phyloP scores from a whole-genome alignment of 2,797 vertebrate genomes.

The Catharus ustulatus region DNA sequence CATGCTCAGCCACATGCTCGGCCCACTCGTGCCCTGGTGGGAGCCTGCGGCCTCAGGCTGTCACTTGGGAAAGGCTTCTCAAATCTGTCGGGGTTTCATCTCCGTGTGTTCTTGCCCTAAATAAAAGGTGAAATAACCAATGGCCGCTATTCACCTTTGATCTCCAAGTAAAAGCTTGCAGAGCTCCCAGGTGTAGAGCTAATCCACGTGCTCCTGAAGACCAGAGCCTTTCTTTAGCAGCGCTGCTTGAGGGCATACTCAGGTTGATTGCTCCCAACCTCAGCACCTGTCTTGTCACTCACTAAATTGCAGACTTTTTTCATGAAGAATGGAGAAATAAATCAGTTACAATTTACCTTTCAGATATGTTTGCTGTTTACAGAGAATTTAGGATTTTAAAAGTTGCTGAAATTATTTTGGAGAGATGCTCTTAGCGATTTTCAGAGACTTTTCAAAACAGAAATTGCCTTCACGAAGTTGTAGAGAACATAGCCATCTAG shows the following conservation, averaged over 20 bases:
- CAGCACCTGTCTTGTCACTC: neutral
- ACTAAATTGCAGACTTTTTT: neutral
- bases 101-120: neutral
- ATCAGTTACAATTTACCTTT: neutral
- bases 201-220: neutral
- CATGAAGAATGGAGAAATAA: neutral
- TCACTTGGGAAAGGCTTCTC: neutral
- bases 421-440: neutral
- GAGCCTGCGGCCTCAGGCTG: neutral
- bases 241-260: neutral
- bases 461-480: neutral
- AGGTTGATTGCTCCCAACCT: neutral
- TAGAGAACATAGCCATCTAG: neutral
- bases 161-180: neutral
- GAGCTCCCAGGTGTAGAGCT: neutral
- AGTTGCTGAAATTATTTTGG: neutral
- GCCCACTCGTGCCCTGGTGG: too few relatives aligned
- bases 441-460: neutral
- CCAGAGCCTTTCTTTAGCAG: neutral
- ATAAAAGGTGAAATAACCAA: neutral
- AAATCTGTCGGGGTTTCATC: rapidly evolving
- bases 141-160: neutral
- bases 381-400: neutral
- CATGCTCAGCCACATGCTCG: neutral
- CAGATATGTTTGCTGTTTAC: neutral